phyloP scores from a whole-genome alignment of 2,797 vertebrate genomes.

The Pangasius krempfi region DNA sequence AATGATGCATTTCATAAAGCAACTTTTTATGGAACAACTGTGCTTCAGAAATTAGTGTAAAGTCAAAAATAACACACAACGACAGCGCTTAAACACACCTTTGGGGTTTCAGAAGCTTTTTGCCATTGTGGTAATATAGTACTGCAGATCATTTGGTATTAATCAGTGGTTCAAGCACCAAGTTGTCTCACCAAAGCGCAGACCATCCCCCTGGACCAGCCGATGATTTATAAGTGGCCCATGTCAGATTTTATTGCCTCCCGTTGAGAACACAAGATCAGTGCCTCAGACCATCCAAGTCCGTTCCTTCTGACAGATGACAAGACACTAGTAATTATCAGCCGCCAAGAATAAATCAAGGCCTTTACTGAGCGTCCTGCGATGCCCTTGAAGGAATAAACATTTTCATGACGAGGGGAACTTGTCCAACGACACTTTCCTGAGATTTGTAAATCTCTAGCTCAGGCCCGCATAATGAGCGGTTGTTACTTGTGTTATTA shows the following conservation, averaged over 20 bases:
- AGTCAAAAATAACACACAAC: neutral
- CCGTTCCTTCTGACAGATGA: constrained; percentile 66
- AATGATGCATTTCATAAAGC: neutral
- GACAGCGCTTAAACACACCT: neutral
- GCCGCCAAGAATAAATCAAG: constrained; percentile 85
- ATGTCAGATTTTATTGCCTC: constrained; percentile 75
- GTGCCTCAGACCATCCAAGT: constrained; percentile 58
- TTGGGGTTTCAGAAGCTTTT: neutral
- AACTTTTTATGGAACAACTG: too few relatives aligned
- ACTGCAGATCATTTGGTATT: neutral
- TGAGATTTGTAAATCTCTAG: constrained; percentile 75
- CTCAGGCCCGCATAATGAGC: constrained; percentile 77
- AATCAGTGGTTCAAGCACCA: constrained; percentile 47
- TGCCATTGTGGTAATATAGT: neutral
- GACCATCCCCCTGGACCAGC: constrained; percentile 57
- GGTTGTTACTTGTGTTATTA: constrained; percentile 83
- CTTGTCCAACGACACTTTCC: constrained; percentile 68
- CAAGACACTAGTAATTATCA: constrained; percentile 84
- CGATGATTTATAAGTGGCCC: constrained; percentile 72
- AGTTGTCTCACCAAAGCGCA: constrained; percentile 36
- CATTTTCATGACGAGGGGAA: constrained; percentile 74
- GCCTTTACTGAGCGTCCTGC: constrained; percentile 64
- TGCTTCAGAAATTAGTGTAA: neutral
- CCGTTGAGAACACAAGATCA: constrained; percentile 57
- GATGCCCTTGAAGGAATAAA: constrained; percentile 76